A percentile compares a stretch with the other conserved stretches of the same genome.
Conservation (phyloP, 2,888 invertebrate genomes). For the Macrosiphum euphorbiae region DNA sequence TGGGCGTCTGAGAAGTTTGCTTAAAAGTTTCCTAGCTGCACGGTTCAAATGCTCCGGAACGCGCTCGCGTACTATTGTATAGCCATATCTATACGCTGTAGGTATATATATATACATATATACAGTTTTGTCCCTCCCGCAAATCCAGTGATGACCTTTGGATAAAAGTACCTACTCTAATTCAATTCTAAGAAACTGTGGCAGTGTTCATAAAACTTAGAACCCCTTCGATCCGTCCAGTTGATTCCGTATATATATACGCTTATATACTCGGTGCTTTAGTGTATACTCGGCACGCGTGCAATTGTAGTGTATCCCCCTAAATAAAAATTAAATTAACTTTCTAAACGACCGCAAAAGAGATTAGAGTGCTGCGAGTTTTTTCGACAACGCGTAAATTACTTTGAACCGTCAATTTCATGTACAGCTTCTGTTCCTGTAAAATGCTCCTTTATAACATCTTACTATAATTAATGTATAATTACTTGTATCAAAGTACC, state of each 20-base stretch:
- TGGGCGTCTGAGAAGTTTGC: conserved; percentile 49
- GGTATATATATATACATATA: not conserved
- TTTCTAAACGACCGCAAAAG: conserved; percentile 10
- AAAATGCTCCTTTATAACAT: not conserved
- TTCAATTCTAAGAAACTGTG: conserved; percentile 42
- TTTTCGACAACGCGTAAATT: not conserved
- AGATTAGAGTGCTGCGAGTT: not conserved
- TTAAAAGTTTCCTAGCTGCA: conserved; percentile 35
- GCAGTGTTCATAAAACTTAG: conserved; percentile 13
- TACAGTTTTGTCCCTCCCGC: not conserved
- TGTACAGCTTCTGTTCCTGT: not conserved
- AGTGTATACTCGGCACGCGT: not conserved
- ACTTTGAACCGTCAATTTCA: not conserved
- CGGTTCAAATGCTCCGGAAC: conserved; percentile 31
- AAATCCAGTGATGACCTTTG: conserved; percentile 33
- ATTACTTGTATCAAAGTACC: not conserved
- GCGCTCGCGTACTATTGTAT: not conserved
- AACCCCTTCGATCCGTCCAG: conserved; percentile 19
- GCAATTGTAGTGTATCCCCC: not conserved
- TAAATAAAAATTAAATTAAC: conserved; percentile 13
- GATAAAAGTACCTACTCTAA: conserved; percentile 49
- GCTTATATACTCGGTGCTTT: not conserved
- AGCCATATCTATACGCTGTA: not conserved
- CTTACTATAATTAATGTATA: not conserved
- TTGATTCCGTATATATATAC: not conserved